Evolutionary conservation across 2,888 invertebrate species (phyloP).

Genomic region (Scelioninae gen. 1): DNA sequence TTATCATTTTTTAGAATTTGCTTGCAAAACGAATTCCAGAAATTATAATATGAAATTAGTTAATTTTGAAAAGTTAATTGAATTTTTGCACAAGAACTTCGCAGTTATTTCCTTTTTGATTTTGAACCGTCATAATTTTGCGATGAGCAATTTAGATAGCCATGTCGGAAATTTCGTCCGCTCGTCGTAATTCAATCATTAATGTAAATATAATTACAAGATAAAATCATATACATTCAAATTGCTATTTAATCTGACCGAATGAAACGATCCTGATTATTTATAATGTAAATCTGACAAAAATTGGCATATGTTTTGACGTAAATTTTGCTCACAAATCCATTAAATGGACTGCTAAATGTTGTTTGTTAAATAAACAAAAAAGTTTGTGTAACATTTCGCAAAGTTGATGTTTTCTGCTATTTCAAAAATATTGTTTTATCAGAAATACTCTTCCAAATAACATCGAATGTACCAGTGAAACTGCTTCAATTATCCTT

Average conservation of each 20-base stretch:
- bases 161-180: constrained; percentile 5
- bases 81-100: not conserved
- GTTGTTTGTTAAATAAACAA: constrained; percentile 35
- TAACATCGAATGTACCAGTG: no score
- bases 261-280: not conserved
- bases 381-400: not conserved
- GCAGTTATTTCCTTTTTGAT: constrained; percentile 10
- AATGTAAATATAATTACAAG: constrained; percentile 4
- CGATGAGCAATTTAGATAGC: constrained; percentile 4
- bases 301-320: not conserved
- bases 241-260: not conserved
- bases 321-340: constrained; percentile 6
- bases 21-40: no score
- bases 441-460: no score
- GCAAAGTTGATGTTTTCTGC: not conserved
- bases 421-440: constrained; percentile 1
- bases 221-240: constrained; percentile 1
- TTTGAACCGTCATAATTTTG: not conserved
- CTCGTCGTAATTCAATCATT: not conserved
- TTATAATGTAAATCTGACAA: not conserved
- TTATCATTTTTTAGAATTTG: no score
- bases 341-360: constrained; percentile 22
- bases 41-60: no score
- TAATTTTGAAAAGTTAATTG: not conserved
- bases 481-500: no score